Base-by-base conservation (phyloP, 2,797 vertebrate species). In the Silurus lanzhouensis region DNA sequence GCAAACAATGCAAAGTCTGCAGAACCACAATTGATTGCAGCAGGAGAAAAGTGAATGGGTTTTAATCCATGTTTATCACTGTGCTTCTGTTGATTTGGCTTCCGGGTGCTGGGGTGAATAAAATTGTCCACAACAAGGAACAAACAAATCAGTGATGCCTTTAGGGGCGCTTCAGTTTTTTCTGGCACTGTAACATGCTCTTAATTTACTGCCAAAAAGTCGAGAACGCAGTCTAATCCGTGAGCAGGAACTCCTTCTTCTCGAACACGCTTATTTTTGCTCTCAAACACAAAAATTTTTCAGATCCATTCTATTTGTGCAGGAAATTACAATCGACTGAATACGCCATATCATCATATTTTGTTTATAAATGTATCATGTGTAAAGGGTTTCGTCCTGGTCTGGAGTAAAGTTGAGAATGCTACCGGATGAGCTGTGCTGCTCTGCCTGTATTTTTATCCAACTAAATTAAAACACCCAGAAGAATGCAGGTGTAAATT, bases 61-160 rank as follows among this genome's bases (percentile, higher is more conserved):
- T 81, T 57, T 72, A 87, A 87, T 82, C 72, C 84, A 67, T 81
- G 75, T 87, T 89, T 89, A 82, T 72, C 74, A 15, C 70, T 22
- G 79, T 63, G 72, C 52, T 80, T n/a, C 68, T 80, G 63, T 80
- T 75, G 55, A 44, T 84, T 31, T 46, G 68, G 72, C 63, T 72
- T 80, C 74, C n/a, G 82, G 80, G 60, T 80, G 83, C 75, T 20
- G 27, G 64, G 77, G 81, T 80, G 85, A 87, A 82, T 85, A 88
- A 61, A 87, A 82, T 58, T 71, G 64, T 68, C 72, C 71, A 85
- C 87, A 90, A 83, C 87, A 70, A 87, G 85, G 74, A 84, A 84
- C 87, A 57, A 79, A 80, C 63, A 76, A 60, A 82, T 71, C 72
- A 88, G 57, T 68, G 85, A 63, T 79, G 85, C 74, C 85, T 88